Percentiles rank a stretch among this genome's conserved stretches.
These are phyloP conservation scores for Merodon equestris DNA, from an alignment of 2,888 invertebrate genomes.

Conservation along the genomic window DNA sequence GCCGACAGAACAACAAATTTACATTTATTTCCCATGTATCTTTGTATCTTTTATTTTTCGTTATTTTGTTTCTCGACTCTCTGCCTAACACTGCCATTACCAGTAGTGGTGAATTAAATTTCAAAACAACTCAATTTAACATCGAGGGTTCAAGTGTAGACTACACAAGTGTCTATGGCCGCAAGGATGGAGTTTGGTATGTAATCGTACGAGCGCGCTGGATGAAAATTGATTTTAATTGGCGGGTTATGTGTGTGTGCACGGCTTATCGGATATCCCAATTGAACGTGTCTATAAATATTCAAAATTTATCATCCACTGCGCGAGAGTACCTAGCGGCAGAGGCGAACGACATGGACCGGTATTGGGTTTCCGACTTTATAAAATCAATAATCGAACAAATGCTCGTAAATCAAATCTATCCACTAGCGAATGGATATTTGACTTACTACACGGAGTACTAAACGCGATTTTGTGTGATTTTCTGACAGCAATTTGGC, in stretches of 20 bases:
- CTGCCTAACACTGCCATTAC: slow-evolving; percentile 7
- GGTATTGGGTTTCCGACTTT: slow-evolving; percentile 33
- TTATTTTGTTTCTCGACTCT: neutral
- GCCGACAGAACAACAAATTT: slow-evolving; percentile 11
- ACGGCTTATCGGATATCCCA: neutral
- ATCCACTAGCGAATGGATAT: neutral
- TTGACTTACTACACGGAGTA: too few species aligned
- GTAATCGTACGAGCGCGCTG: too few species aligned
- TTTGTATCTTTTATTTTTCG: slow-evolving; percentile 11
- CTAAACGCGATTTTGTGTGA: neutral
- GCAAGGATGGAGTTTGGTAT: slow-evolving; percentile 18
- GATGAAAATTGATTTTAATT: slow-evolving; percentile 52
- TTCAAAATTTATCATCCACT: slow-evolving; percentile 27
- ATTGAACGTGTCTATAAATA: slow-evolving; percentile 25
- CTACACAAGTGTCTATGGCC: neutral
- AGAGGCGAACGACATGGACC: neutral
- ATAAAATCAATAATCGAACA: slow-evolving; percentile 46
- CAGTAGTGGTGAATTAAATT: slow-evolving; percentile 34
- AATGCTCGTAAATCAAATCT: slow-evolving; percentile 28
- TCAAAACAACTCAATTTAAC: slow-evolving; percentile 45
- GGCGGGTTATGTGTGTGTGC: slow-evolving; percentile 24
- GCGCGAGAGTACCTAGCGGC: neutral
- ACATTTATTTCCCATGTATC: slow-evolving; percentile 22
- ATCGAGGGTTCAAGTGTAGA: slow-evolving; percentile 4
- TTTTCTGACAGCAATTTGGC: slow-evolving; percentile 17